Evolutionary conservation across 2,888 invertebrate species (phyloP), one percentile per base, ranked within the genome.

Genomic region (Coecobrya sp.): DNA sequence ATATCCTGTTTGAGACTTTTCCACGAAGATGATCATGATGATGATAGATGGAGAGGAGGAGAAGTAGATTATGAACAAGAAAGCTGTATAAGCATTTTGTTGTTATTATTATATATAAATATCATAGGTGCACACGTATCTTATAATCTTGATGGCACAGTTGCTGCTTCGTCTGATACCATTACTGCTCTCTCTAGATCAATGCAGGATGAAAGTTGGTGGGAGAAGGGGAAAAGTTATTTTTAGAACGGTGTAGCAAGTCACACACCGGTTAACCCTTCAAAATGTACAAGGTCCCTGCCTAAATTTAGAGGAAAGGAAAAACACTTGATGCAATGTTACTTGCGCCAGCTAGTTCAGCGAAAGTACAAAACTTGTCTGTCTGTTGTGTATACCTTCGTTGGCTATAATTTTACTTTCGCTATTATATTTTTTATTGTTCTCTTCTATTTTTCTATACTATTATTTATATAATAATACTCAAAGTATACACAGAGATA

Each of bases 251-350:
- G 25, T 59, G 27, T 82, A 59, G n/a, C 52, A 55, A 55, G 19
- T 42, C 36, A 52, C 30, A 19, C 42, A 62, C 19, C 82, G 36
- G 59, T 19, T 62, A 82, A 42, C 82, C 62, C 30, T 59, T 82
- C 82, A 62, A 82, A 82, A 82, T 79, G 30, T 59, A 65, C 59
- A 82, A 42, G 82, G 82, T 62, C 62, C 62, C 19, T 13, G 81
- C 59, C 36, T 42, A 82, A 59, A 82, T 82, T 42, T 82, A 82
- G 62, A 82, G 5, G 19, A 1, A 19, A 11, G 19, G 49, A 59
- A 62, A 82, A 82, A 82, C 82, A 82, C 82, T 82, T 82, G 82
- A 59, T 82, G 82, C 81, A 52, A 49, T 49, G 49, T 3, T n/a
- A n/a, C n/a, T n/a, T n/a, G n/a, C n/a, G n/a, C n/a, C n/a, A n/a